A percentile compares a stretch with the other conserved stretches of the same genome.
These are phyloP conservation scores for Podarcis raffonei DNA, from an alignment of 2,113 vertebrate species.

Conservation along the genomic window DNA sequence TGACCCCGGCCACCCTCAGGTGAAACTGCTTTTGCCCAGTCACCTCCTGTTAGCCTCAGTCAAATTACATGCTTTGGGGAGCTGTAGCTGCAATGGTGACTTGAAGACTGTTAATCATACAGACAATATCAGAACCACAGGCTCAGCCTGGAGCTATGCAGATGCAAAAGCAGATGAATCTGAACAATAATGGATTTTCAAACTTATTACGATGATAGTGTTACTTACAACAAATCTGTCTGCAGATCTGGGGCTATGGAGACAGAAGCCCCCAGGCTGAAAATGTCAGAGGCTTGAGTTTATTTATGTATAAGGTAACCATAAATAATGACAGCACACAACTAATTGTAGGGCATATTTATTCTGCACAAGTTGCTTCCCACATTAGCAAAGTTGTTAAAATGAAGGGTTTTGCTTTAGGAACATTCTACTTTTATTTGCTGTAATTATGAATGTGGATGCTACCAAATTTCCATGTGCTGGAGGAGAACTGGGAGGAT, in stretches of 20 bases:
- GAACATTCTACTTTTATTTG: constrained; percentile 67
- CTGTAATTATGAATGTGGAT: constrained; percentile 67
- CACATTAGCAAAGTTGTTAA: constrained; percentile 69
- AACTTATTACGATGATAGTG: constrained; percentile 72
- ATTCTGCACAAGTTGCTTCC: constrained; percentile 72
- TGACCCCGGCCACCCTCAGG: constrained; percentile 82
- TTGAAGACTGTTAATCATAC: constrained; percentile 66
- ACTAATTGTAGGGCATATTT: constrained; percentile 77
- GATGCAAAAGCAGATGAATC: constrained; percentile 75
- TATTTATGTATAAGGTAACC: constrained; percentile 69
- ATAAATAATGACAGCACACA: constrained; percentile 63
- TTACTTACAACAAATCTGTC: constrained; percentile 72
- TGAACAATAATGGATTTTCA: constrained; percentile 73
- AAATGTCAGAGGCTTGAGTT: constrained; percentile 67
- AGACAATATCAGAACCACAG: constrained; percentile 66
- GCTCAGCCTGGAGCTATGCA: constrained; percentile 74
- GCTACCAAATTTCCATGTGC: constrained; percentile 38
- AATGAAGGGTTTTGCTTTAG: constrained; percentile 64
- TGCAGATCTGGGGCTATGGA: constrained; percentile 66
- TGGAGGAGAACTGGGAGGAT: constrained; percentile 37
- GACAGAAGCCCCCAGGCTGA: constrained; percentile 63
- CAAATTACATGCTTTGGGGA: constrained; percentile 70
- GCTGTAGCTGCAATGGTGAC: constrained; percentile 30
- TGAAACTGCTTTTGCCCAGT: constrained; percentile 80
- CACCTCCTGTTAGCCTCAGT: constrained; percentile 79